phyloP scores from a whole-genome alignment of 2,113 vertebrate species.

The Aegotheles bennettii region DNA sequence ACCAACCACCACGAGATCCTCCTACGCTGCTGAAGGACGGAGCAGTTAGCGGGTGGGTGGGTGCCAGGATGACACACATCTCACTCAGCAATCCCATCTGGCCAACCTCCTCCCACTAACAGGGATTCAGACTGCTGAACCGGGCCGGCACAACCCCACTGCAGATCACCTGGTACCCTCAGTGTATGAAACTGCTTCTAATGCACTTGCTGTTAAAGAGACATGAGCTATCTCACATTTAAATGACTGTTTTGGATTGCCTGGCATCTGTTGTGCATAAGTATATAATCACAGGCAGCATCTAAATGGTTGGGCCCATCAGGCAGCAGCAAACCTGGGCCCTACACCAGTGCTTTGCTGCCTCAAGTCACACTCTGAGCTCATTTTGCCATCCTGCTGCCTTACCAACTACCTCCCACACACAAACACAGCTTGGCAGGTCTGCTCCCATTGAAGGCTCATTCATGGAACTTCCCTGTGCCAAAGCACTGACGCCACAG shows the following conservation, averaged over 20 bases:
- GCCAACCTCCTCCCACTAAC: not conserved
- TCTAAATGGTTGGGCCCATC: not conserved
- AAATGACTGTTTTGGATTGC: fast-evolving
- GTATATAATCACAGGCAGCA: not conserved
- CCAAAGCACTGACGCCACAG: not conserved
- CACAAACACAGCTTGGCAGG: not conserved
- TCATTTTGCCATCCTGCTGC: not conserved
- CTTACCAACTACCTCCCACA: not conserved
- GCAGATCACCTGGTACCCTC: not conserved
- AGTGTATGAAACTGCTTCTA: not conserved
- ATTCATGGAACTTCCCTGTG: not conserved
- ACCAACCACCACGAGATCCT: not conserved
- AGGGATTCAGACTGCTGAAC: not conserved
- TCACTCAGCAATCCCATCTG: conserved; percentile 5
- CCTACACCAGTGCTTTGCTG: not conserved
- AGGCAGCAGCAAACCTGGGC: not conserved
- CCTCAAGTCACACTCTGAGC: not conserved
- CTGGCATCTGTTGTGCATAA: not conserved
- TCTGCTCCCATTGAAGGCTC: not conserved
- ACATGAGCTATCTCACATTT: not conserved
- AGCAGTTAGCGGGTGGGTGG: not conserved
- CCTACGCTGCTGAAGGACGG: not conserved
- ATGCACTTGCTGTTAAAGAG: not conserved
- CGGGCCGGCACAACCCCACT: not conserved
- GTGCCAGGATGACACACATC: not conserved